Evolutionary conservation across 2,888 invertebrate genomes (phyloP).

Genomic region (Eulithis testata): DNA sequence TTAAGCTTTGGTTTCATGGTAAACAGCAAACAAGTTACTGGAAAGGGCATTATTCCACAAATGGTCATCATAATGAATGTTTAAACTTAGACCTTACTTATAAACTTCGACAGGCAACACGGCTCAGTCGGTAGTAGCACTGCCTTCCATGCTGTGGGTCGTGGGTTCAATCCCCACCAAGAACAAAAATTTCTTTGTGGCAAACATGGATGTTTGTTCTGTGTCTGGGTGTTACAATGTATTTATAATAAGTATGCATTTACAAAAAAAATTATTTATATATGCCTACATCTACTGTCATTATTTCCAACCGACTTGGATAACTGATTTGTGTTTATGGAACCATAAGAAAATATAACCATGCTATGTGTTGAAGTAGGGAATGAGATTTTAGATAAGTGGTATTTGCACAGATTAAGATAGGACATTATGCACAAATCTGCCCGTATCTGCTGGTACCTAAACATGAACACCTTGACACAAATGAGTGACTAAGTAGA

Average conservation of each 20-base stretch:
- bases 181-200: neutral
- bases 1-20: constrained; percentile 52
- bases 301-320: neutral
- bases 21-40: constrained; percentile 46
- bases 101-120: no score
- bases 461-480: constrained; percentile 48
- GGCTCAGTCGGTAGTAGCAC: no score
- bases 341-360: no score
- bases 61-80: constrained; percentile 21
- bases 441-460: constrained; percentile 34
- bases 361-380: no score
- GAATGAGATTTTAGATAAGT: no score
- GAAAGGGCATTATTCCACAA: constrained; percentile 38
- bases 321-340: neutral
- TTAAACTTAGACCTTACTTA: neutral
- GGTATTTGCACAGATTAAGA: no score
- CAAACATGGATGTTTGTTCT: no score
- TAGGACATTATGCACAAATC: constrained; percentile 2
- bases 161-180: neutral
- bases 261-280: no score
- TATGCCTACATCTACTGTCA: no score
- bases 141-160: neutral
- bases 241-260: no score
- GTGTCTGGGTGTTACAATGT: no score
- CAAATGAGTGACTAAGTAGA: constrained; percentile 35